Evolutionary conservation across 2,888 invertebrate genomes (phyloP), one percentile per base, ranked within the genome.

Genomic region (Orchesella flavescens): DNA sequence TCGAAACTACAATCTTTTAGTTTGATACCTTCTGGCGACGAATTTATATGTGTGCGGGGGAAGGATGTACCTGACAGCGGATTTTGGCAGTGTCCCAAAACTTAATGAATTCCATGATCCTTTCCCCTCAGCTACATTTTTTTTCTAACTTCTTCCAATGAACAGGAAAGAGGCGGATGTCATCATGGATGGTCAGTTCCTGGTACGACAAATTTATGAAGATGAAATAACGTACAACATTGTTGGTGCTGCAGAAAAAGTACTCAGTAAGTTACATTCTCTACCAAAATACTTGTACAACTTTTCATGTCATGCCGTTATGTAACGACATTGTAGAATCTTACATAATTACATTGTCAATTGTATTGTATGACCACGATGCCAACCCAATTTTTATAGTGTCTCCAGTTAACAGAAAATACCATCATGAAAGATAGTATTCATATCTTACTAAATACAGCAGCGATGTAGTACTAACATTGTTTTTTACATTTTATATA

Each of bases 201-300:
- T 98, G 87, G 97, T 97, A 15, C 93, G 97, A 13, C 96, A 97
- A 91, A 96, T 97, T 89, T 98, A 98, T 90, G 97, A 97, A 89
- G 98, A 98, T 90, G 96, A 96, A 90, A 94, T 97, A 84, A 97
- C 98, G 0, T 98, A 97, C 91, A 96, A 97, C 90, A 92, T 98
- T 89, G 96, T 98, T 87, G 94, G 93, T 46, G 97, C 97, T 19
- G 97, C 98, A 23, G 96, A 96, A 69, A 95, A 96, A 91, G 94
- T 97, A 78, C 92, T 98, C 86, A 93, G 97, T 97, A 92, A 93
- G 94, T 93, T 87, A 21, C 1, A n/a, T 53, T 19, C 24, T 24
- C 46, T 44, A 12, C 44, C 19, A 19, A 59, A 66, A 66, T 24
- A 63, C 34, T 24, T 15, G 23, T 24, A 24, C 34, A 15, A 59